These are phyloP conservation scores for Sialia sialis DNA, from an alignment of 2,113 vertebrate species.

Conservation along the genomic window DNA sequence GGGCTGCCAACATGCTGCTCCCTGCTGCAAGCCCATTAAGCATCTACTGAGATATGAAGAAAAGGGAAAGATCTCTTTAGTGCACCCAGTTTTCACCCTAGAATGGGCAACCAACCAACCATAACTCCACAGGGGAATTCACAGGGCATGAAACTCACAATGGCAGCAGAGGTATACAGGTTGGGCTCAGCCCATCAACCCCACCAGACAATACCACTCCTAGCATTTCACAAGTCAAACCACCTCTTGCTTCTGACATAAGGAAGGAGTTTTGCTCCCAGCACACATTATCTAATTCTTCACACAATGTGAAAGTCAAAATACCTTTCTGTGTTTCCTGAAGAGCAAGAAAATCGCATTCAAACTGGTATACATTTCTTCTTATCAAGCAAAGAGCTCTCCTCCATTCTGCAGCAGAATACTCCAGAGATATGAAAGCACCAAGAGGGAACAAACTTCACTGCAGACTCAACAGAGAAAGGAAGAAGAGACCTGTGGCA, in stretches of 20 bases:
- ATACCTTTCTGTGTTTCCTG: constrained; percentile 62
- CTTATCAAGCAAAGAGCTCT: constrained; percentile 19
- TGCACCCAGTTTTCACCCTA: not conserved
- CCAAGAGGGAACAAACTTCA: not conserved
- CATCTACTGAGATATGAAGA: not conserved
- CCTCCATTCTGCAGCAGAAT: constrained; percentile 42
- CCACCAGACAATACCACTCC: not conserved
- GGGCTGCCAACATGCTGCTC: not conserved
- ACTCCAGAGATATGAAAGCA: not conserved
- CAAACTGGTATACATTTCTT: constrained; percentile 43
- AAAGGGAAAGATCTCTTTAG: not conserved
- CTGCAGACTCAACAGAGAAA: not conserved
- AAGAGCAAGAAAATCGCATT: constrained; percentile 58
- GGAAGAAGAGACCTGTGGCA: not conserved
- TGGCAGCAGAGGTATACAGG: not conserved
- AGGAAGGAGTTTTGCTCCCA: not conserved
- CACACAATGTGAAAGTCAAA: not conserved
- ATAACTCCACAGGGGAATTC: not conserved
- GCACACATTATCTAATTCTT: not conserved
- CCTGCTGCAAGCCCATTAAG: not conserved
- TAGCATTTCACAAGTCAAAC: not conserved
- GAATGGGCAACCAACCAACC: not conserved
- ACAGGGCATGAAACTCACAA: not conserved
- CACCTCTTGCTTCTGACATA: not conserved
- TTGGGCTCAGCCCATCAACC: not conserved